Evolutionary conservation across 2,888 invertebrate genomes (phyloP).

Genomic region (Poecilus cupreus): DNA sequence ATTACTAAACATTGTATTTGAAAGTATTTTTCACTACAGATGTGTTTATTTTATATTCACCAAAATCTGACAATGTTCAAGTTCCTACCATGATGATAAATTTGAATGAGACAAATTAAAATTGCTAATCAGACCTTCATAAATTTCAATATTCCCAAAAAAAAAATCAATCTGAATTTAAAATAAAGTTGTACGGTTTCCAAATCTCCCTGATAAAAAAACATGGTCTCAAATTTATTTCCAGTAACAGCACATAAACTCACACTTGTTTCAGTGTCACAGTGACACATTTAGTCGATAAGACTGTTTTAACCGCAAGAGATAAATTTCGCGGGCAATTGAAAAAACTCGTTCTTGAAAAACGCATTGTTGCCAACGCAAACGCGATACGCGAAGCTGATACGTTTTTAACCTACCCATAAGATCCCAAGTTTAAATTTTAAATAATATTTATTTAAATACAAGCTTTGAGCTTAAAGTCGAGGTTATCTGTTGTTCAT

Average conservation of each 20-base stretch:
- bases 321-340: constrained; percentile 10
- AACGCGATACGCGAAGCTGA: background rate
- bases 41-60: no score
- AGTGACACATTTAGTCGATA: constrained; percentile 28
- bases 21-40: no score
- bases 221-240: constrained; percentile 18
- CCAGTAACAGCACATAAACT: background rate
- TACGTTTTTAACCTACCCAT: no score
- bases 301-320: background rate
- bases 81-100: background rate
- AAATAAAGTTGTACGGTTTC: constrained; percentile 24
- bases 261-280: constrained; percentile 10
- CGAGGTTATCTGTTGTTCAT: no score
- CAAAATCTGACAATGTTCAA: no score
- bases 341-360: constrained; percentile 30
- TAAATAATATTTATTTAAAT: no score
- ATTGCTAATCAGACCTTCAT: constrained; percentile 21
- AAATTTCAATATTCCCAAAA: constrained; percentile 7
- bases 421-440: no score
- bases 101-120: background rate
- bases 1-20: no score
- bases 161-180: constrained; percentile 12
- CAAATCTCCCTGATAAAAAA: constrained; percentile 1
- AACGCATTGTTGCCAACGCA: background rate
- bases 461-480: no score